Base-by-base conservation (phyloP, 2,888 invertebrate species). In the Urechis unicinctus region DNA sequence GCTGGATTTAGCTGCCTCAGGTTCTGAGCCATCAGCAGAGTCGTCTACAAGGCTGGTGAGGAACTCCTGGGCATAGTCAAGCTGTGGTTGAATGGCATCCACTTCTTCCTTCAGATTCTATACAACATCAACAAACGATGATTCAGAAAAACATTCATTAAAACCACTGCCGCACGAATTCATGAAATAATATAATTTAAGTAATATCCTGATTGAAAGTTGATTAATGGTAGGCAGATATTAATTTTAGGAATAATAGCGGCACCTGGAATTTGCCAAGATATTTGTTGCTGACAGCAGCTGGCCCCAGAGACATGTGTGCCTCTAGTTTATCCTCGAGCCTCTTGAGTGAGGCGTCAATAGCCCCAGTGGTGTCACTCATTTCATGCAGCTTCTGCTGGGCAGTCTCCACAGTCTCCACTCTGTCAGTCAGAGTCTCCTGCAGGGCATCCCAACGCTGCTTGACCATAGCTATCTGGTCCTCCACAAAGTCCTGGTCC, bases 401-500 rank as follows among this genome's bases (percentile, higher is more conserved):
- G 42, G 90, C 88, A 50, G 88, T 88, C 78, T 95, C 94, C 53
- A 91, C 78, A 69, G 85, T 85, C 70, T 89, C 88, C 29, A 88
- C 86, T 69, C 87, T 84, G 59, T 87, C 85, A 51, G 87, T 81
- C 2, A 91, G 82, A 68, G 36, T 17, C 86, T 68, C 60, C 53
- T 61, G 65, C 6, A 96, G 82, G 68, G 85, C 85, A 70, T 95
- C 92, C 95, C 95, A 95, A 64, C 91, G 83, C 62, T 87, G 86
- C 78, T 89, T 91, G 77, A 93, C 85, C 65, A 84, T 84, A 64
- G 86, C 84, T 3, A 95, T 81, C 71, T 91, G 88, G 43, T 85
- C 85, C 72, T 89, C 86, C 1, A 96, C 89, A 1, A 88, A 85
- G 49, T 93, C 92, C 72, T 93, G 91, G 71, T 95, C 94, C 51